These are phyloP conservation scores for Rhyzopertha dominica DNA, from an alignment of 1,140 invertebrate genomes.

Conservation along the genomic window DNA sequence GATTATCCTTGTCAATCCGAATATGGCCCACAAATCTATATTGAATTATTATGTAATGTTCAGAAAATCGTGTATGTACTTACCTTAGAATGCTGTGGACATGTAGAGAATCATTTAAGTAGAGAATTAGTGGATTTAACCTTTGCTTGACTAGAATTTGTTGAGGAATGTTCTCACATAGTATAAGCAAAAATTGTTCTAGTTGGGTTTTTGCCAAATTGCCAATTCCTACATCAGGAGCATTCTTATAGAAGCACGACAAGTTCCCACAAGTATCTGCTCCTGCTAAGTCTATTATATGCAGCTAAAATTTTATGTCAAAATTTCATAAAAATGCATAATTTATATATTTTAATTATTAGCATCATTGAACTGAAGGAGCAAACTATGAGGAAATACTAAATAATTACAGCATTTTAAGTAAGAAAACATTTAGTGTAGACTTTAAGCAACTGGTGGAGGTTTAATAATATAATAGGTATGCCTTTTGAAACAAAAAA, in stretches of 20 bases:
- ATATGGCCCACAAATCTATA: constrained; percentile 34
- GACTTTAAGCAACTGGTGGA: too few species aligned
- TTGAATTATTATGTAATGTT: constrained; percentile 5
- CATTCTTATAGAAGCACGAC: constrained; percentile 24
- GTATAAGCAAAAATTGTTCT: constrained; percentile 35
- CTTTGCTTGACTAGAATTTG: constrained; percentile 27
- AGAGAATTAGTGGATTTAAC: constrained; percentile 32
- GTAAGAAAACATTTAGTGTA: too few species aligned
- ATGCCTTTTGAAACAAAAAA: too few species aligned
- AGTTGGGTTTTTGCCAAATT: constrained; percentile 37
- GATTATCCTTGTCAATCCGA: constrained; percentile 18
- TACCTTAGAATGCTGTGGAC: constrained; percentile 26
- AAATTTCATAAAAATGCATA: too few species aligned
- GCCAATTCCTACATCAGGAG: constrained; percentile 28
- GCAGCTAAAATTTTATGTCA: constrained; percentile 37
- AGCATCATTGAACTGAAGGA: too few species aligned
- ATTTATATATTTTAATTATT: too few species aligned
- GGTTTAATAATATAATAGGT: too few species aligned
- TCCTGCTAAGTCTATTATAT: constrained; percentile 39
- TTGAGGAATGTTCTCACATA: constrained; percentile 30
- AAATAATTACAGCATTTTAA: too few species aligned
- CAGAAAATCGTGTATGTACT: neutral
- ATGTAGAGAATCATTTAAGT: constrained; percentile 31
- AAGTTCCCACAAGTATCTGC: constrained; percentile 27
- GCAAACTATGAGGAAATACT: too few species aligned